These are phyloP conservation scores for Anguilla megastoma DNA, from an alignment of 2,797 vertebrate species.

Conservation along the genomic window DNA sequence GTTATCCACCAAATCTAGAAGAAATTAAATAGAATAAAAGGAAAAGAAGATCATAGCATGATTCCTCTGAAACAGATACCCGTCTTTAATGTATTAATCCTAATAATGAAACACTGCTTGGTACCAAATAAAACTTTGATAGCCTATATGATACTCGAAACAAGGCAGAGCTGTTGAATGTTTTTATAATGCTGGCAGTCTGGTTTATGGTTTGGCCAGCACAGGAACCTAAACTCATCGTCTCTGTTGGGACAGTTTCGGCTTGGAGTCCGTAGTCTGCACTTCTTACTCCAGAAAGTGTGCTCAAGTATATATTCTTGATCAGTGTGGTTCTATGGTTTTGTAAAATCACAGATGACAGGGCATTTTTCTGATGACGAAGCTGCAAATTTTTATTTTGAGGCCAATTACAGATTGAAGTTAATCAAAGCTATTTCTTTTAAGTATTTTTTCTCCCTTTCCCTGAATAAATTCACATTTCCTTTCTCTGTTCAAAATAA, in stretches of 20 bases:
- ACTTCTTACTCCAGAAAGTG: background rate
- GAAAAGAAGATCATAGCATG: background rate
- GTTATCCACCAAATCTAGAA: background rate
- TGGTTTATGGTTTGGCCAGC: background rate
- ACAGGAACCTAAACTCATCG: background rate
- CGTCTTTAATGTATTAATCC: background rate
- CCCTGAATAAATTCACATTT: too few species aligned
- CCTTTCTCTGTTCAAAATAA: too few species aligned
- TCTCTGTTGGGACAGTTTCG: background rate
- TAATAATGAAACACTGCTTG: background rate
- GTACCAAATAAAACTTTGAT: constrained; percentile 20
- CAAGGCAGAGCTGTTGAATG: background rate
- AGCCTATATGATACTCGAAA: constrained; percentile 2
- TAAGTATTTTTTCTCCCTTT: too few species aligned
- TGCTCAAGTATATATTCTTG: background rate
- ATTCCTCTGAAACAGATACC: background rate
- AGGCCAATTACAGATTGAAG: background rate
- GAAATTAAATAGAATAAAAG: background rate
- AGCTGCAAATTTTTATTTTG: background rate
- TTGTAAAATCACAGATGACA: background rate
- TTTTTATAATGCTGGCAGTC: constrained; percentile 2
- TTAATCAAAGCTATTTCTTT: too few species aligned
- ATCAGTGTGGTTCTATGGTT: background rate
- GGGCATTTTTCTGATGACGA: background rate
- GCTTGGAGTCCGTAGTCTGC: background rate